Conservation (phyloP, 2,113 vertebrate species). For the Tyto alba region DNA sequence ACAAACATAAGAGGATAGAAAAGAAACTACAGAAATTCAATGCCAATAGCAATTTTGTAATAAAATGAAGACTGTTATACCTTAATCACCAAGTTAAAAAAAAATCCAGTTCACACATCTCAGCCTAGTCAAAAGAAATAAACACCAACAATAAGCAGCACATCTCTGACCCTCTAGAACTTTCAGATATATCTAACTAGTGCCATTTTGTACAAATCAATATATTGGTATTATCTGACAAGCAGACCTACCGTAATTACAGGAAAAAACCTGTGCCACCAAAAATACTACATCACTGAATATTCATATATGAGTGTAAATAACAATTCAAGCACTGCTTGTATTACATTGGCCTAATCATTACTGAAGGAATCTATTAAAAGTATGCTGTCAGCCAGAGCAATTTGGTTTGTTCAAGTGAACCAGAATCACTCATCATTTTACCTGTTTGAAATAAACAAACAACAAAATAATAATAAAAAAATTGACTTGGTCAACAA, state of each 20-base stretch:
- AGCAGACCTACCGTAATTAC: background rate
- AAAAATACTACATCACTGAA: slow-evolving; percentile 34
- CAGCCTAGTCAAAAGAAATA: background rate
- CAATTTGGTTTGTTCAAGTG: slow-evolving; percentile 43
- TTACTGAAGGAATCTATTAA: slow-evolving; percentile 57
- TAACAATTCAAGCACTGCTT: slow-evolving; percentile 56
- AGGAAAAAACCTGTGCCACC: slow-evolving; percentile 5
- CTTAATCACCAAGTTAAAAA: background rate
- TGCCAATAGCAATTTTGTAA: background rate
- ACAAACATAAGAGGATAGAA: background rate
- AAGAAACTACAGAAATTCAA: background rate
- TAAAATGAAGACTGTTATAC: background rate
- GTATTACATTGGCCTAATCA: slow-evolving; percentile 44
- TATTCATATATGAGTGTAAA: slow-evolving; percentile 58
- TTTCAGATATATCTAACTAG: slow-evolving; percentile 36
- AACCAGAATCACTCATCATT: slow-evolving; percentile 44
- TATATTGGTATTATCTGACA: slow-evolving; percentile 34
- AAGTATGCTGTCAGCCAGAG: slow-evolving; percentile 42
- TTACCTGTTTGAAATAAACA: slow-evolving; percentile 40
- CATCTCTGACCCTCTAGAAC: background rate
- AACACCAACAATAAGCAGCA: background rate
- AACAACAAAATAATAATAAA: background rate
- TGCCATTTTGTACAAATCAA: slow-evolving; percentile 41
- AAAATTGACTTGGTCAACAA: background rate
- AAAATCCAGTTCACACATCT: slow-evolving; percentile 7